Percentiles rank a stretch among this genome's conserved stretches.
Evolutionary conservation across 2,888 invertebrate genomes (phyloP).

Genomic region (Drosophila kanekoi): DNA sequence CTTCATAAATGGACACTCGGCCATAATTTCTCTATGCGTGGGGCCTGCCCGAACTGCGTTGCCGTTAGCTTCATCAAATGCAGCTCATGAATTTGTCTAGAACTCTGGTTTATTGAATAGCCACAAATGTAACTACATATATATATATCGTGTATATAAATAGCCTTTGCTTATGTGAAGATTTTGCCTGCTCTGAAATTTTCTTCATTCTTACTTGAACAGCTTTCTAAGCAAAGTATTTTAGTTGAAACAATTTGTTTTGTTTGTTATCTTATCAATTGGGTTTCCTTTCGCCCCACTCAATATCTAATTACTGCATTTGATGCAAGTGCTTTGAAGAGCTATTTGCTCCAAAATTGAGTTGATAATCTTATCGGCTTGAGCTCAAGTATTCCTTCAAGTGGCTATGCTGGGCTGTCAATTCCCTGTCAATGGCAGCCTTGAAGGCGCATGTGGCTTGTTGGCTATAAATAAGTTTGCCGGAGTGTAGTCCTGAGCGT

Average conservation of each 20-base stretch:
- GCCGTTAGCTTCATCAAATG: slow-evolving; percentile 4
- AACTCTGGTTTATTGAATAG: background rate
- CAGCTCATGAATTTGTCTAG: background rate
- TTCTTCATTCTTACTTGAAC: too few species aligned
- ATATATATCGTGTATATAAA: too few species aligned
- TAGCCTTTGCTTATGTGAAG: background rate
- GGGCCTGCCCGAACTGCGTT: slow-evolving; percentile 14
- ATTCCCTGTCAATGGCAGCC: slow-evolving; percentile 36
- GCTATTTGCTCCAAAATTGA: background rate
- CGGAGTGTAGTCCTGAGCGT: slow-evolving; percentile 38
- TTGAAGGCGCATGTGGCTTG: slow-evolving; percentile 39
- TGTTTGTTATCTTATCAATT: background rate
- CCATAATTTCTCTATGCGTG: slow-evolving; percentile 33
- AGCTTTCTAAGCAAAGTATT: too few species aligned
- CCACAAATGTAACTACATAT: too few species aligned
- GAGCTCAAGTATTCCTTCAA: slow-evolving; percentile 21
- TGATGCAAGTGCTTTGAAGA: slow-evolving; percentile 12
- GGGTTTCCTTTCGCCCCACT: background rate
- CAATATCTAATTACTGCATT: background rate
- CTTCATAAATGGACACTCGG: slow-evolving; percentile 26
- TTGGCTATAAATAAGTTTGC: slow-evolving; percentile 39
- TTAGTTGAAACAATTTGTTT: too few species aligned
- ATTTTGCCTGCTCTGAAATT: too few species aligned
- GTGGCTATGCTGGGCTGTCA: slow-evolving; percentile 22
- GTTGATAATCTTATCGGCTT: slow-evolving; percentile 22